Conservation (phyloP, 37 sponge, comb jelly and placozoan genomes). For the Cladorhizidae sp. region DNA sequence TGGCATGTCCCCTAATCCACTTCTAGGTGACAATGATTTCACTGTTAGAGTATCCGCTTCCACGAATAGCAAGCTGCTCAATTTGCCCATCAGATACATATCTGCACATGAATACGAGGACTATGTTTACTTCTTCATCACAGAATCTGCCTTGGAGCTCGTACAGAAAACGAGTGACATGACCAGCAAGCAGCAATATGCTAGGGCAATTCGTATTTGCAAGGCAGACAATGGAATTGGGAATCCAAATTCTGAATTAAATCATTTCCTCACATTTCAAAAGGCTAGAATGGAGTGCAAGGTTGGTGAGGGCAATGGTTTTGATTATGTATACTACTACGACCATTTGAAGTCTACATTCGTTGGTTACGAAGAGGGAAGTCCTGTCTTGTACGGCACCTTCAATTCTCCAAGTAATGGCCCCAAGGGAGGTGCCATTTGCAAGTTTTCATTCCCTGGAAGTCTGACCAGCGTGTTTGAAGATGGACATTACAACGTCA, state of each 20-base stretch:
- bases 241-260: not conserved
- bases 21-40: slow-evolving; percentile 20
- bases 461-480: slow-evolving; percentile 46
- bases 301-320: not conserved
- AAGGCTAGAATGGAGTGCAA: slow-evolving; percentile 59
- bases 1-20: slow-evolving; percentile 38
- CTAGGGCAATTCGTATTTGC: slow-evolving; percentile 65
- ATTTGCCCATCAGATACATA: slow-evolving; percentile 38
- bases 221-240: slow-evolving; percentile 38
- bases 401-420: slow-evolving; percentile 63
- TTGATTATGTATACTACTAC: slow-evolving; percentile 42
- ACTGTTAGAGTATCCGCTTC: slow-evolving; percentile 3
- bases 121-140: slow-evolving; percentile 54
- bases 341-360: slow-evolving; percentile 46
- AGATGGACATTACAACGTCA: slow-evolving; percentile 13
- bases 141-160: slow-evolving; percentile 56
- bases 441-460: slow-evolving; percentile 59
- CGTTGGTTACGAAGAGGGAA: slow-evolving; percentile 5
- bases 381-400: slow-evolving; percentile 45
- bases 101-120: slow-evolving; percentile 42
- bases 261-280: slow-evolving; percentile 49
- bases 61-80: slow-evolving; percentile 24
- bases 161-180: not conserved
- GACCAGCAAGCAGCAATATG: slow-evolving; percentile 1
- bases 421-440: slow-evolving; percentile 64